Conservation (phyloP, 2,113 vertebrate species). For the Orycteropus afer region DNA sequence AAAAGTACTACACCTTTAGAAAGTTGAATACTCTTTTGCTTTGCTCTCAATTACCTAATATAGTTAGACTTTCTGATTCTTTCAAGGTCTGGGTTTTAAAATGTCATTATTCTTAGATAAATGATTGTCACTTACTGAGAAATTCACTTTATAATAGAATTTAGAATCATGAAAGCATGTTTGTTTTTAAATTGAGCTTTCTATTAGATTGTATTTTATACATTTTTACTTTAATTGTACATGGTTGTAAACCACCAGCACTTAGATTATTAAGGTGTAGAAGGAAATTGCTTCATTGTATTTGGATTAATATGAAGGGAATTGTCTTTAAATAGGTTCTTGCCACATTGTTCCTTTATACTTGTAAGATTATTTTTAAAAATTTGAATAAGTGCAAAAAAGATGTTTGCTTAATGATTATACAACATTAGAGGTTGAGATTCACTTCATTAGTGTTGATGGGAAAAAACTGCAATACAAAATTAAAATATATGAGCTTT, state of each 20-base stretch:
- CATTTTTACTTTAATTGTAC: neutral
- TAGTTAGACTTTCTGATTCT: conserved; percentile 9
- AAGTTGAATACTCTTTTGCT: conserved; percentile 9
- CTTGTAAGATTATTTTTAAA: neutral
- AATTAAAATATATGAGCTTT: neutral
- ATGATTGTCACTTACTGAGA: conserved; percentile 26
- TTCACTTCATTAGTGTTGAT: conserved; percentile 4
- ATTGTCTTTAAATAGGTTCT: neutral
- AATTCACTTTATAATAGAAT: conserved; percentile 35
- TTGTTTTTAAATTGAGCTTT: conserved; percentile 39
- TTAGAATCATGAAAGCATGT: neutral
- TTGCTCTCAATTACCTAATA: neutral
- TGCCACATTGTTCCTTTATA: neutral
- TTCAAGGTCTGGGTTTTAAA: conserved; percentile 47
- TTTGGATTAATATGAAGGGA: neutral
- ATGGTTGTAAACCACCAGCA: neutral
- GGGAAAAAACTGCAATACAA: neutral
- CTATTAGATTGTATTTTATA: neutral
- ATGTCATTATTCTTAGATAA: conserved; percentile 15
- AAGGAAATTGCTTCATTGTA: conserved; percentile 34
- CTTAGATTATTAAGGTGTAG: neutral
- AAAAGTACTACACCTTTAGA: conserved; percentile 25
- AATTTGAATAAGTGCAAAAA: neutral
- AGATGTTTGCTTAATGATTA: conserved; percentile 39
- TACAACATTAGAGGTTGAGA: neutral